Evolutionary conservation across 2,113 vertebrate species (phyloP).

Genomic region (Semicossyphus pulcher): DNA sequence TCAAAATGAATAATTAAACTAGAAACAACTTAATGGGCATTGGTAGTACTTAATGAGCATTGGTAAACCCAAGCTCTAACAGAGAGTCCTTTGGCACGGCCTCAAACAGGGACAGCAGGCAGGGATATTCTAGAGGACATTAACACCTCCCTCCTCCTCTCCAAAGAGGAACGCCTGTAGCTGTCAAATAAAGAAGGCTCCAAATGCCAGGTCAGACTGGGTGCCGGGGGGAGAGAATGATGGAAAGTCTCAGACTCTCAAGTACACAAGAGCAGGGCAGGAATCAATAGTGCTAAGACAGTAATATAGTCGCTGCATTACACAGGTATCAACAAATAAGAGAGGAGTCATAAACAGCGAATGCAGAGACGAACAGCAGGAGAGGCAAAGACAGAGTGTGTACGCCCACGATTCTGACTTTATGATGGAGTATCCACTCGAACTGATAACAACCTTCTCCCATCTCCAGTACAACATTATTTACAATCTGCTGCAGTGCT

Average conservation of each 20-base stretch:
- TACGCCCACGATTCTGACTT: not conserved
- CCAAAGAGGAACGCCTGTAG: conserved; percentile 33
- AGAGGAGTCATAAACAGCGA: conserved; percentile 8
- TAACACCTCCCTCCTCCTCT: conserved; percentile 53
- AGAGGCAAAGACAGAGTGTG: not conserved
- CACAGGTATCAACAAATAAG: conserved; percentile 19
- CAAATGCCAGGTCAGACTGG: conserved; percentile 37
- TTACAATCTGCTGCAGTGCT: conserved; percentile 18
- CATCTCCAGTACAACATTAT: conserved; percentile 21
- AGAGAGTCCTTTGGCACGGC: conserved; percentile 3
- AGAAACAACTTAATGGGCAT: not conserved
- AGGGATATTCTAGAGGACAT: conserved; percentile 62
- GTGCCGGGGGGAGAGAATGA: conserved; percentile 13
- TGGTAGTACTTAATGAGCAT: not conserved
- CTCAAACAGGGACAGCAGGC: conserved; percentile 30
- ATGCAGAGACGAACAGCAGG: not conserved
- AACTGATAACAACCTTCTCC: not conserved
- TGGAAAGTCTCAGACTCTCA: conserved; percentile 15
- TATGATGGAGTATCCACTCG: conserved; percentile 1
- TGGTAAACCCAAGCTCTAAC: conserved; percentile 17
- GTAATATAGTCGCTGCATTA: conserved; percentile 22
- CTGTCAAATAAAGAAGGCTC: conserved; percentile 62
- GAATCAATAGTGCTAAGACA: conserved; percentile 25
- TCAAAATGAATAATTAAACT: not conserved
- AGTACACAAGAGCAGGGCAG: not conserved